A percentile compares a stretch with the other conserved stretches of the same genome.
phyloP scores from a whole-genome alignment of 2,113 vertebrate species.

The Orycteropus afer region DNA sequence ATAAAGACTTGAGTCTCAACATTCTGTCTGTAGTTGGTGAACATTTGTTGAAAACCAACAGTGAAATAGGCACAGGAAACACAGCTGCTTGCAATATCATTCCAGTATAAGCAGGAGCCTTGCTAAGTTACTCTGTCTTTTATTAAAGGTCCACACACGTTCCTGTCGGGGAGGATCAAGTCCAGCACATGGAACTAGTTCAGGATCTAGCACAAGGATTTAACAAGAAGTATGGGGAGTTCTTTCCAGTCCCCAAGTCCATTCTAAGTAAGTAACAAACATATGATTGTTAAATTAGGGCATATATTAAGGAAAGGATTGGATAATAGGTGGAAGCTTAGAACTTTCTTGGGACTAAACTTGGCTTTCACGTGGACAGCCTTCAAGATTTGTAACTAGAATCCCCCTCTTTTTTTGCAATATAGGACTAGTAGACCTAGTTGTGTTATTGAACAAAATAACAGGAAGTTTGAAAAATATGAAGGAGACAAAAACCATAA shows the following conservation, averaged over 20 bases:
- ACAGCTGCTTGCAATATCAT: conserved; percentile 66
- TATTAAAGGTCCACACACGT: conserved; percentile 94
- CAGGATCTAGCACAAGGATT: conserved; percentile 94
- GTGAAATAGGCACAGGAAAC: conserved; percentile 15
- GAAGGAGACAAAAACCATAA: background rate
- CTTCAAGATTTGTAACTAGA: conserved; percentile 14
- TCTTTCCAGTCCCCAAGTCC: conserved; percentile 92
- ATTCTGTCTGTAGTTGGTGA: conserved; percentile 22
- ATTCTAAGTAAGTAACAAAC: conserved; percentile 89
- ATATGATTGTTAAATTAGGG: background rate
- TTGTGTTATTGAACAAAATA: background rate
- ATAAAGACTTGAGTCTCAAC: background rate
- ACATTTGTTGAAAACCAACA: conserved; percentile 52
- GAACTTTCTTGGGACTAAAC: background rate
- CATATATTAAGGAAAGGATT: background rate
- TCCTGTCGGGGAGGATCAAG: conserved; percentile 97
- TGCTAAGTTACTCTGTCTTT: conserved; percentile 82
- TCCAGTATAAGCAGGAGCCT: conserved; percentile 72
- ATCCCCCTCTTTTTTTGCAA: background rate
- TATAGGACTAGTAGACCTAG: background rate
- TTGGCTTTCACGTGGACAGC: background rate
- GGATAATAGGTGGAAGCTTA: background rate
- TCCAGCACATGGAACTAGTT: conserved; percentile 95
- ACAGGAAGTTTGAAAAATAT: conserved; percentile 1
- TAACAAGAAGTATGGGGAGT: conserved; percentile 92